Evolutionary conservation across 2,888 invertebrate species (phyloP).

Genomic region (Lithophane ornitopus): DNA sequence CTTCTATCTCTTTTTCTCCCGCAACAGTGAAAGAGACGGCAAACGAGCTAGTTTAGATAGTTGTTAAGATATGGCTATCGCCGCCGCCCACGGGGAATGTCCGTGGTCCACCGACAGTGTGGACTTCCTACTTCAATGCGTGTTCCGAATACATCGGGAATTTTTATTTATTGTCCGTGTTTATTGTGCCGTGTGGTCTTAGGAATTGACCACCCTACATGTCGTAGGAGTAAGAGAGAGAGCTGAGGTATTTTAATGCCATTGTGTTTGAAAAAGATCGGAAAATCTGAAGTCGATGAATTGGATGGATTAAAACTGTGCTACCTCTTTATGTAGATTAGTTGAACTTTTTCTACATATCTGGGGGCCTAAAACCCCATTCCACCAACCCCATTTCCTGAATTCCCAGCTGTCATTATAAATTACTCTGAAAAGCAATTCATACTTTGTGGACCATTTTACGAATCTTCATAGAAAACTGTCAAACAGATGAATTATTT

Average conservation of each 20-base stretch:
- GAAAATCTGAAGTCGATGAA: neutral
- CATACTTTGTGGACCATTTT: too few species aligned
- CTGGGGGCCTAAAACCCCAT: too few species aligned
- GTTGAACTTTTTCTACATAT: too few species aligned
- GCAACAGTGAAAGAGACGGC: conserved; percentile 52
- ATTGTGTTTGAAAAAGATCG: neutral
- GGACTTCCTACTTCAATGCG: conserved; percentile 73
- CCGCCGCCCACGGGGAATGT: conserved; percentile 77
- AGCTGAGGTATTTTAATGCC: neutral
- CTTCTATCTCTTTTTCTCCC: conserved; percentile 34
- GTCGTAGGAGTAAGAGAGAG: neutral
- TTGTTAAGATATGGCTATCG: conserved; percentile 75
- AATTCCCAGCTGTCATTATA: too few species aligned
- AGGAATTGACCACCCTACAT: neutral
- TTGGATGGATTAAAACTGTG: too few species aligned
- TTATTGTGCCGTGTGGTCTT: conserved; percentile 44
- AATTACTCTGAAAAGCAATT: too few species aligned
- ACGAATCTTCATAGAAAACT: too few species aligned
- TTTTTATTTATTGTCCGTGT: conserved; percentile 58
- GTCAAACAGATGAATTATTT: too few species aligned
- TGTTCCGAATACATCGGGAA: conserved; percentile 51
- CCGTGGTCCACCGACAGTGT: conserved; percentile 60
- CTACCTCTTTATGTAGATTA: too few species aligned
- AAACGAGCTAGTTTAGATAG: conserved; percentile 71
- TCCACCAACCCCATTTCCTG: too few species aligned